These are phyloP conservation scores for Cotesia glomerata DNA, from an alignment of 1,140 invertebrate genomes.

Conservation along the genomic window DNA sequence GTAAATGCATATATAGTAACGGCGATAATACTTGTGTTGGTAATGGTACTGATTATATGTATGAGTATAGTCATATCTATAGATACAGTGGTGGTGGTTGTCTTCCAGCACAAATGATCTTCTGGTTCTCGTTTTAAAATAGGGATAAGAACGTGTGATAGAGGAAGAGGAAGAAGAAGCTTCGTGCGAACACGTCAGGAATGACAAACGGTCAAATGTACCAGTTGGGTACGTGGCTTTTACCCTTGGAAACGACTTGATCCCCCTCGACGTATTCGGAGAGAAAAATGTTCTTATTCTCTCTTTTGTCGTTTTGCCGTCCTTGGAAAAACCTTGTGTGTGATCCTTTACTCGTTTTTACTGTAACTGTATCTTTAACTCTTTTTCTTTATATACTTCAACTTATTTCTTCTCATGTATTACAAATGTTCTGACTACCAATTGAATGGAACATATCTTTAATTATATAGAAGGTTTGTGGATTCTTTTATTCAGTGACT, in stretches of 20 bases:
- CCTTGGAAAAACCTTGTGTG: slow-evolving; percentile 7
- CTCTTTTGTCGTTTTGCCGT: slow-evolving; percentile 19
- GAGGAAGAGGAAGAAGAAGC: background rate
- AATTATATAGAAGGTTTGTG: background rate
- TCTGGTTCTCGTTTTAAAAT: slow-evolving; percentile 23
- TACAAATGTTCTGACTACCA: background rate
- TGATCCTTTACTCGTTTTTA: background rate
- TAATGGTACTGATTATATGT: too few species aligned
- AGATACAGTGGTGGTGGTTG: background rate
- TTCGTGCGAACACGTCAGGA: slow-evolving; percentile 14
- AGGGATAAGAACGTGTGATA: slow-evolving; percentile 2
- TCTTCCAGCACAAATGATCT: slow-evolving; percentile 34
- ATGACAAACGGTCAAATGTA: slow-evolving; percentile 22
- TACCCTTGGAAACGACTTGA: slow-evolving; percentile 24
- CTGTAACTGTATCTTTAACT: background rate
- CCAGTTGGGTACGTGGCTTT: slow-evolving; percentile 17
- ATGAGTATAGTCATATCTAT: too few species aligned
- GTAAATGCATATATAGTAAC: slow-evolving; percentile 1
- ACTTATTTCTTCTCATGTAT: background rate
- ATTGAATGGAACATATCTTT: background rate
- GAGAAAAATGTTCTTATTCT: background rate
- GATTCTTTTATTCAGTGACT: background rate
- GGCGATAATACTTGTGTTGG: slow-evolving; percentile 26
- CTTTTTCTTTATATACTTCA: background rate
- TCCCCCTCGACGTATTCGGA: background rate